Conservation (phyloP, 2,888 invertebrate genomes). For the Apodemia zela region DNA sequence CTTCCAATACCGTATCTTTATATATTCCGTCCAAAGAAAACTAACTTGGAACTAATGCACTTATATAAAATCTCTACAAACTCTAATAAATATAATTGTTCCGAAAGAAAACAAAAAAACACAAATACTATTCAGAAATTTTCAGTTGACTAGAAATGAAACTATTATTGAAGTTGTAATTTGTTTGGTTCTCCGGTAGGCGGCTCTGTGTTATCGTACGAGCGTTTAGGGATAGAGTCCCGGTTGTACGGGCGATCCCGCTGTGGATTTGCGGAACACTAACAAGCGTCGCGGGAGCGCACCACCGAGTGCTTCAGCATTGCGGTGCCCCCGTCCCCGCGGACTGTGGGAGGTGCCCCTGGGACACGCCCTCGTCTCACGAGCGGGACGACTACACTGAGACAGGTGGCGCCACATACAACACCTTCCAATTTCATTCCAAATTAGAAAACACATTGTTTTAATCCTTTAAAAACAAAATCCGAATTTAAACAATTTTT, state of each 20-base stretch:
- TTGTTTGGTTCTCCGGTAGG: slow-evolving; percentile 50
- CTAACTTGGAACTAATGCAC: not conserved
- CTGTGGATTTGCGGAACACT: slow-evolving; percentile 79
- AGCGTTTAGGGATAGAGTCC: slow-evolving; percentile 74
- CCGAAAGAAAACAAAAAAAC: not conserved
- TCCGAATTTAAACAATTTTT: slow-evolving; percentile 35
- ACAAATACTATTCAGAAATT: not conserved
- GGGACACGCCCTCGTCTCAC: slow-evolving; percentile 81
- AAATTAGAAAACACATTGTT: slow-evolving; percentile 22
- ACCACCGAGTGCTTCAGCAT: slow-evolving; percentile 74
- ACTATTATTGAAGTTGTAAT: slow-evolving; percentile 18
- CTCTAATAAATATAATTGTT: not conserved
- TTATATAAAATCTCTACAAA: not conserved
- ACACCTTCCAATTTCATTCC: slow-evolving; percentile 29
- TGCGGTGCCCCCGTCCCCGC: slow-evolving; percentile 78
- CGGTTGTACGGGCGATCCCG: slow-evolving; percentile 79
- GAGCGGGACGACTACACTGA: slow-evolving; percentile 68
- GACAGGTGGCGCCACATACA: slow-evolving; percentile 67
- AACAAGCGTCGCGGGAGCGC: slow-evolving; percentile 79
- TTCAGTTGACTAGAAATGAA: not conserved
- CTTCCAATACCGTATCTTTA: not conserved
- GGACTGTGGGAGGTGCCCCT: slow-evolving; percentile 75
- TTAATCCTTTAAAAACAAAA: slow-evolving; percentile 19
- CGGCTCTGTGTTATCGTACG: slow-evolving; percentile 73
- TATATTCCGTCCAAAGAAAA: not conserved